Evolutionary conservation across 2,888 invertebrate species (phyloP), one percentile per base, ranked within the genome.

Genomic region (Sarcophaga variegata): DNA sequence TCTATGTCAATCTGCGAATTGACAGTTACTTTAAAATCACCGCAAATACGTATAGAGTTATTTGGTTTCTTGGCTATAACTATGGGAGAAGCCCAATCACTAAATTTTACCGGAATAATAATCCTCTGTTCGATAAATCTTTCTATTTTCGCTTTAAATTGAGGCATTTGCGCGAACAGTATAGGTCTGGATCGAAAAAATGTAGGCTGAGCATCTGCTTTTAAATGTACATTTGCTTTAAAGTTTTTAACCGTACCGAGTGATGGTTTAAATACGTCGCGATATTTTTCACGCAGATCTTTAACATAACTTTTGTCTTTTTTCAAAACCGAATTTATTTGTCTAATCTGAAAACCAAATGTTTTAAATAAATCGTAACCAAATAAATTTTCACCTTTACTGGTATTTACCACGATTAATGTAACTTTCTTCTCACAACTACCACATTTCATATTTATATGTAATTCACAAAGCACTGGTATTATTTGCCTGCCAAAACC

Each of bases 41-140:
- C 88, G 54, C 89, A 89, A 14, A 89, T 90, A 54, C 90, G 84
- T 17, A 92, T 83, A 12, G 77, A 60, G 5, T 88, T 88, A 79
- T 90, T 86, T 17, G 88, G 83, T 70, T 92, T 92, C 37, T 90
- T 83, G 11, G 91, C 90, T 17, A 91, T 89, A 6, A 92, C 91
- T 6, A 91, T 89, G 5, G 92, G 91, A 12, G 92, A 91, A n/a
- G 90, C 91, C 90, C 91, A 92, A 14, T 88, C 45, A 87, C 92
- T 89, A 90, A 91, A 80, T 81, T 77, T 88, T 20, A 86, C 71
- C 17, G 74, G 81, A 14, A 83, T 37, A 25, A 76, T 82, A 10
- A 66, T 71, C 67, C 69, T 70, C 37, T 63, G 14, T 59, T 8
- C 17, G 76, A 75, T 11, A 4, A 76, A 76, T 76, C 82, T 66